Evolutionary conservation across 1,140 invertebrate species (phyloP).

Genomic region (Zophobas morio): DNA sequence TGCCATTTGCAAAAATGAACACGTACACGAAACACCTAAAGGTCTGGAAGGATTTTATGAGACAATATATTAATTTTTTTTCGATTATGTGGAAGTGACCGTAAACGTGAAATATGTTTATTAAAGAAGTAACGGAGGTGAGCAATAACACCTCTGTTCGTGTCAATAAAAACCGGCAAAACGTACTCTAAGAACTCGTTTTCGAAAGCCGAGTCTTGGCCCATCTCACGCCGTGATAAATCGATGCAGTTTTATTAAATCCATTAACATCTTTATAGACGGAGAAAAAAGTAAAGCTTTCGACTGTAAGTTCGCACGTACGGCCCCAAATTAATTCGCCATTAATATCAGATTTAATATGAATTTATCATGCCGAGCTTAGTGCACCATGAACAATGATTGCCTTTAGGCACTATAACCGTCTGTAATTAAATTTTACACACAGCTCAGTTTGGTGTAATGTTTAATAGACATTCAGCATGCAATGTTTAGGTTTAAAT

Average conservation of each 20-base stretch:
- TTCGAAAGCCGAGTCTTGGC: not conserved
- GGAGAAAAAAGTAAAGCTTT: conserved; percentile 32
- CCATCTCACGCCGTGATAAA: conserved; percentile 4
- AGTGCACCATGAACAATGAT: conserved; percentile 32
- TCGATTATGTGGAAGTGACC: not conserved
- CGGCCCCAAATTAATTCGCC: conserved; percentile 33
- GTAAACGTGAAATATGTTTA: conserved; percentile 23
- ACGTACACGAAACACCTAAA: too few species aligned
- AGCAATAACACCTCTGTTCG: conserved; percentile 28
- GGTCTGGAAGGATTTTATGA: too few species aligned
- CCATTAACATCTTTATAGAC: conserved; percentile 28
- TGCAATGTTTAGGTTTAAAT: conserved; percentile 10
- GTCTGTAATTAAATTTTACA: conserved; percentile 38
- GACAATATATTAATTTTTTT: not conserved
- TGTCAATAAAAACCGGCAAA: conserved; percentile 26
- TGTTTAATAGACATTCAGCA: conserved; percentile 27
- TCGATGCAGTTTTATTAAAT: conserved; percentile 27
- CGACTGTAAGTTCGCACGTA: conserved; percentile 34
- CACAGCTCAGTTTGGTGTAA: conserved; percentile 24
- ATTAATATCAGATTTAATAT: conserved; percentile 32
- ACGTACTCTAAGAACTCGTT: conserved; percentile 10
- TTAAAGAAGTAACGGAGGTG: conserved; percentile 21
- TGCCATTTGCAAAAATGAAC: not conserved
- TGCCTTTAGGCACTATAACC: conserved; percentile 19
- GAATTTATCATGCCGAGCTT: conserved; percentile 27